Evolutionary conservation across 2,888 invertebrate species (phyloP).

Genomic region (Drosophila gaucha): DNA sequence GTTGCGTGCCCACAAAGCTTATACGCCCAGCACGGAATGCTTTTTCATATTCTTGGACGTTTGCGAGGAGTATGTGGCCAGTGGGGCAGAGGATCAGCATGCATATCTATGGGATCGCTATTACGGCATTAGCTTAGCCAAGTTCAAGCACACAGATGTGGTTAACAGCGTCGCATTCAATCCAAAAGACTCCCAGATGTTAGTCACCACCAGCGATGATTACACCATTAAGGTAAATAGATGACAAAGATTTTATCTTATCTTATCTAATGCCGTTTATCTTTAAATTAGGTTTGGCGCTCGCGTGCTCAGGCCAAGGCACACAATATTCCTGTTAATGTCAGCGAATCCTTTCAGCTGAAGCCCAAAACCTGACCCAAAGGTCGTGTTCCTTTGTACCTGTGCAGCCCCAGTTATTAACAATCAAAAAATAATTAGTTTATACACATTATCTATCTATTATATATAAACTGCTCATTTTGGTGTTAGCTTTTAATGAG

Average conservation of each 20-base stretch:
- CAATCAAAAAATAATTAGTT: not conserved
- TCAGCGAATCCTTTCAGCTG: constrained; percentile 76
- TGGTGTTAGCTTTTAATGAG: constrained; percentile 29
- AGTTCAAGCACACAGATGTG: constrained; percentile 91
- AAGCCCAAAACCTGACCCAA: constrained; percentile 59
- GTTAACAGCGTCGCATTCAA: constrained; percentile 95
- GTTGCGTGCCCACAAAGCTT: constrained; percentile 92
- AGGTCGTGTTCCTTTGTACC: constrained; percentile 17
- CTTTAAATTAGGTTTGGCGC: constrained; percentile 76
- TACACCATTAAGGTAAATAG: constrained; percentile 88
- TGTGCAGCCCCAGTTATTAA: constrained; percentile 18
- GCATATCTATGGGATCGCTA: constrained; percentile 94
- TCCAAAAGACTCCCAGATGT: constrained; percentile 91
- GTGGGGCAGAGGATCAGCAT: constrained; percentile 93
- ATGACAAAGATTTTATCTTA: not conserved
- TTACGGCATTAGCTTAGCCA: constrained; percentile 91
- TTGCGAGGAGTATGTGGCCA: constrained; percentile 92
- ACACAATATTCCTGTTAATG: constrained; percentile 65
- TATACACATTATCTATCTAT: constrained; percentile 1
- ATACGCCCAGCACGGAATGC: constrained; percentile 93
- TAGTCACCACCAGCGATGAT: constrained; percentile 94
- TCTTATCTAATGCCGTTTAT: not conserved
- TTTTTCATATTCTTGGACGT: constrained; percentile 95
- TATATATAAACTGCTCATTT: constrained; percentile 21
- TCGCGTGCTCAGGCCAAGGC: constrained; percentile 74